Percentiles rank a stretch among this genome's conserved stretches.
Evolutionary conservation across 2,113 vertebrate species (phyloP).

Genomic region (Astur gentilis): DNA sequence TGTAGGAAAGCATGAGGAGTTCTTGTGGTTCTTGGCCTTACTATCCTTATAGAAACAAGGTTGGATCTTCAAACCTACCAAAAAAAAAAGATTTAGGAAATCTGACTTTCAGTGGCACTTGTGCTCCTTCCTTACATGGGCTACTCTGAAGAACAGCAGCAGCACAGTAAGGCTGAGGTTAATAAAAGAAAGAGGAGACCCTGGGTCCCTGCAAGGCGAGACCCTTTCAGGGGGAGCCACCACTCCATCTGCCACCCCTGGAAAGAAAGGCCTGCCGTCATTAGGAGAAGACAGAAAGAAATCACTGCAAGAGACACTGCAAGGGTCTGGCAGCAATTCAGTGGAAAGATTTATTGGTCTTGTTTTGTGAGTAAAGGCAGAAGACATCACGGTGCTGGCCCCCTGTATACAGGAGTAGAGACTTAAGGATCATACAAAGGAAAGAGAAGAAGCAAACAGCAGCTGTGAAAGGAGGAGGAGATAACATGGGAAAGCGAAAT

Average conservation of each 20-base stretch:
- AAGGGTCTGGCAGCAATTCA: background rate
- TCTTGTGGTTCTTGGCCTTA: background rate
- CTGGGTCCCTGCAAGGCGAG: background rate
- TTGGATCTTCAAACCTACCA: background rate
- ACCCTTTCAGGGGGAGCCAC: background rate
- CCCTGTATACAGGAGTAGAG: background rate
- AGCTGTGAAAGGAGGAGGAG: background rate
- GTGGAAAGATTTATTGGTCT: background rate
- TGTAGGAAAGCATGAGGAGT: background rate
- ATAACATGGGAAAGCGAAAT: background rate
- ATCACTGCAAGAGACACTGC: background rate
- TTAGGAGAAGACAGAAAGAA: background rate
- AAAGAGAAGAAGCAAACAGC: background rate
- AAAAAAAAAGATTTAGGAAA: background rate
- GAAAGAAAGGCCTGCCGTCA: background rate
- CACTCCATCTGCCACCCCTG: background rate
- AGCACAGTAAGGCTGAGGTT: background rate
- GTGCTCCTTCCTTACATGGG: background rate
- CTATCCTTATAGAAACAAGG: background rate
- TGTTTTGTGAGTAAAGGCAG: background rate
- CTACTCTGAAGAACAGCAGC: background rate
- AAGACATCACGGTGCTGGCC: background rate
- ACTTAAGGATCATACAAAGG: background rate
- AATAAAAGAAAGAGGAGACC: background rate
- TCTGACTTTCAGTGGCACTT: background rate